Conservation (phyloP, 2,797 vertebrate genomes). For the Myotis daubentonii region DNA sequence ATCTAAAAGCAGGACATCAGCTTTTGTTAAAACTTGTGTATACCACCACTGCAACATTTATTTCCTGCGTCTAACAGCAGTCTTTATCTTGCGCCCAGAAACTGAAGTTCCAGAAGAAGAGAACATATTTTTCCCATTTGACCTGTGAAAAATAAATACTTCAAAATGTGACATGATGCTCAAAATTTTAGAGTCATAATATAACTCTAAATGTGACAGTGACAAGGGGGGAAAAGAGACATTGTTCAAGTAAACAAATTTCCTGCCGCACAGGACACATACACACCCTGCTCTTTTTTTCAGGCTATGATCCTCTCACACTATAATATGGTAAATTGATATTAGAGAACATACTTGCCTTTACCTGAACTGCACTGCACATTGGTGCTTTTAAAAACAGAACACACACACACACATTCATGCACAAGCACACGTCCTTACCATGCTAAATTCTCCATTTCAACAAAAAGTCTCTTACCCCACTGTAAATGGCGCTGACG, state of each 20-base stretch:
- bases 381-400: not conserved
- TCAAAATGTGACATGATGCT: not conserved
- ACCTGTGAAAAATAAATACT: constrained; percentile 87
- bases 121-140: constrained; percentile 86
- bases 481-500: constrained; percentile 86
- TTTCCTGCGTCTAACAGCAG: constrained; percentile 96
- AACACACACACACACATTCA: not conserved
- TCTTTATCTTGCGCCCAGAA: constrained; percentile 96
- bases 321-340: not conserved
- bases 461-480: constrained; percentile 88
- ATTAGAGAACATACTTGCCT: not conserved
- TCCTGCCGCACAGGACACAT: not conserved
- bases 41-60: constrained; percentile 85
- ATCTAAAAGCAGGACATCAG: constrained; percentile 85
- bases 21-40: constrained; percentile 78
- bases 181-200: not conserved
- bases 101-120: constrained; percentile 89
- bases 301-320: not conserved
- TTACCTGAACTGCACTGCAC: not conserved
- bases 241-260: not conserved
- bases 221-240: not conserved
- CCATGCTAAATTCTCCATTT: not conserved
- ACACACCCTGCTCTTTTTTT: not conserved
- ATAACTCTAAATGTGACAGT: not conserved
- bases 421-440: fast-evolving